Evolutionary conservation across 2,797 vertebrate species (phyloP), one percentile per base, ranked within the genome.

Genomic region (Tragopan temminckii): DNA sequence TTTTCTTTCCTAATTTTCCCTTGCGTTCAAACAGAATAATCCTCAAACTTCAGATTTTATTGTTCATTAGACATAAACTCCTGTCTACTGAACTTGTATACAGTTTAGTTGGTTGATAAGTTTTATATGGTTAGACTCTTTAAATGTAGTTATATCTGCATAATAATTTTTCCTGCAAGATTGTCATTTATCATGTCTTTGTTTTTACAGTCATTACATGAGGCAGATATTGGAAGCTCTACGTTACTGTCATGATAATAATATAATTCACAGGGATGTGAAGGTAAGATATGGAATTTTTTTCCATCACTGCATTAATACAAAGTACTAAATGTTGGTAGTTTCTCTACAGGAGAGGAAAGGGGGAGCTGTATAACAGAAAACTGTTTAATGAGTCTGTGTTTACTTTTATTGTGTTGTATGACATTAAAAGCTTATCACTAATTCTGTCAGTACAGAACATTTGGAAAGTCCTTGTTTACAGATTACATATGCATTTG

Each of bases 231-330:
- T 99, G 38, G 99, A 99, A 98, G 99, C 99, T 29, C 98, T 99
- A 50, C 99, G 99, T 69, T 99, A 99, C 96, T 99, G 99, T 98
- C 99, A 99, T 91, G 99, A 99, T 98, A 99, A 99, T 98, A 99
- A 99, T 95, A 98, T 99, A 97, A 99, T 99, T 98, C 99, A 99
- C 97, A 98, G 99, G 91, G 99, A 99, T 94, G 99, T 99, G 95
- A 99, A 99, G 99, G 99, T 99, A 99, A 98, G 98, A 12, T 42
- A 40, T 42, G 80, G 71, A 33, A 1, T 24, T 53, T 53, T 46
- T 40, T 58, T 61, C 2, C 9, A 81, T 94, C 38, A 75, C 25
- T 78, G 64, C 62, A 66, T 7, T 70, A 88, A 72, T 83, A 31
- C 38, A 53, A 79, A 81, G 13, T 27, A 53, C 38, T 38, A 23